A percentile compares a stretch with the other conserved stretches of the same genome.
Evolutionary conservation across 2,113 vertebrate genomes (phyloP).

Genomic region (Mesoclemmys tuberculata): DNA sequence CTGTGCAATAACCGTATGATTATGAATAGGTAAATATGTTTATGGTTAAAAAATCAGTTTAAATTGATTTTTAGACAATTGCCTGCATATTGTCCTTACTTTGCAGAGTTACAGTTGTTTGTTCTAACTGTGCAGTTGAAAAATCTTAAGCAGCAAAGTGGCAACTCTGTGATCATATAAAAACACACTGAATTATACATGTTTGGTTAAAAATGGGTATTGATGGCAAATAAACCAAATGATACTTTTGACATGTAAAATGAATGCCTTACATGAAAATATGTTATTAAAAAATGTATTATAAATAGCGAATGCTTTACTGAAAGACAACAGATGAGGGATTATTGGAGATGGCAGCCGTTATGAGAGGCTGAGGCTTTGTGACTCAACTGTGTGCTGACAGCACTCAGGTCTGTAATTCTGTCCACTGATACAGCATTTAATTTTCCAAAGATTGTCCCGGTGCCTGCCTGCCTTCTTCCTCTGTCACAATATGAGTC

Average conservation of each 20-base stretch:
- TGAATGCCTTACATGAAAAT: background rate
- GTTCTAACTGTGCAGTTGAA: background rate
- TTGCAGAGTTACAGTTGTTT: background rate
- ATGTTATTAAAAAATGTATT: background rate
- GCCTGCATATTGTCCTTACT: background rate
- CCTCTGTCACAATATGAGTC: background rate
- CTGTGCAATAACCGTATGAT: background rate
- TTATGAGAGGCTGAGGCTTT: background rate
- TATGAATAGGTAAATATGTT: background rate
- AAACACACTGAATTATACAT: background rate
- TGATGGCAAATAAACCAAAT: background rate
- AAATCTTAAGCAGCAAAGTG: background rate
- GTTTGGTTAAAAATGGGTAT: background rate
- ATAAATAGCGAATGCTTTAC: background rate
- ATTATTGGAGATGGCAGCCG: fast-evolving
- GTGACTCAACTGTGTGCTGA: background rate
- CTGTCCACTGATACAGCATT: background rate
- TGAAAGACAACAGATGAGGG: background rate
- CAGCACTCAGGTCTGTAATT: background rate
- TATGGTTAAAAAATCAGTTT: background rate
- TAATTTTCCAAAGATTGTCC: background rate
- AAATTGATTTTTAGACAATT: background rate
- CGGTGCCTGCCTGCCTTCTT: background rate
- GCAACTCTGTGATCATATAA: background rate
- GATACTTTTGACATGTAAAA: background rate